Base-by-base conservation (phyloP, 2,888 invertebrate species). In the Conistra vaccinii region DNA sequence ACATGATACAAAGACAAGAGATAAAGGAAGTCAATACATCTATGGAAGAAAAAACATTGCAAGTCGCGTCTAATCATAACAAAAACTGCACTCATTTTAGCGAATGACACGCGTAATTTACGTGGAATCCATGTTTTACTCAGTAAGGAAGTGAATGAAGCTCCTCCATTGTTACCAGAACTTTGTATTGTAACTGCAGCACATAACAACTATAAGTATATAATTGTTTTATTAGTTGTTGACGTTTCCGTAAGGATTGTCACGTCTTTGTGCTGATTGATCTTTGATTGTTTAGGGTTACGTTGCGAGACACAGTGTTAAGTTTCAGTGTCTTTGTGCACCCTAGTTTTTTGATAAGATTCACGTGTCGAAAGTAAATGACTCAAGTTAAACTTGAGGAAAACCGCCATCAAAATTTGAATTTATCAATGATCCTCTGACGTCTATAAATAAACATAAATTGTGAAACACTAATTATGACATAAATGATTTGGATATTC, bases 71-170 rank as follows among this genome's bases (percentile, higher is more conserved):
- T 57, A 68, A 76, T 72, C 23, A 60, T 48, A 32, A 76, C 29
- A 83, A 84, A 84, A 83, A 76, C 45, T 48, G 57, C 12, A 26
- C 84, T 67, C 61, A 23, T 65, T 84, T 84, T 76, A 84, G 57
- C 73, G 58, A 66, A 69, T 63, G 76, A 76, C 57, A 51, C 26
- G 68, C 62, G 75, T 80, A 77, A 80, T 75, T 82, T 77, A 76
- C 75, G 78, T 79, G 75, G 83, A 77, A 74, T 51, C 62, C 39
- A 75, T 83, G 88, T 87, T 87, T 87, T 87, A 76, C 61, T 20
- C 32, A 6, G 70, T 60, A 62, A 86, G 88, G 87, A 88, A 85
- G 88, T 68, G 79, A 73, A 70, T 73, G 75, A 76, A 55, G 55
- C 62, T 75, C 9, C 63, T 39, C 76, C 68, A 85, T 87, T 87